Base-by-base conservation (phyloP, 2,113 vertebrate genomes). In the Cheilinus undulatus region DNA sequence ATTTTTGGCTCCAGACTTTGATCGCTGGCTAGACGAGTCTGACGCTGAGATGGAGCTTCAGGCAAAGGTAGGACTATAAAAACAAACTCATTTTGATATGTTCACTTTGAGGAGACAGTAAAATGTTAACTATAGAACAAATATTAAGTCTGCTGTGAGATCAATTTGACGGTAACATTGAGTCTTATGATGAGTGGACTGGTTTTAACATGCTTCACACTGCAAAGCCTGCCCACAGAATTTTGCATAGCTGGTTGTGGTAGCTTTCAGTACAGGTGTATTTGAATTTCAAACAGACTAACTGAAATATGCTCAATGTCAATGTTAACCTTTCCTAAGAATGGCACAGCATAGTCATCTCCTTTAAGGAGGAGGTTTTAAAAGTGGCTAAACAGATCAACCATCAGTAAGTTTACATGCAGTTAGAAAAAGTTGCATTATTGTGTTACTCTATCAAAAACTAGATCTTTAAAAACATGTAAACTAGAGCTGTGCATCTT, bases 21-120 rank as follows among this genome's bases (percentile, higher is more conserved):
- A 99, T 86, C 97, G 98, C 78, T 99, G 98, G 98, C 74, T 97
- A 83, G 97, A 99, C 0, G 97, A 99, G 81, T 99, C 97, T 0
- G 98, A 99, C 53, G 97, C 97, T 0, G 98, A 99, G 88, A 96
- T 95, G 95, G 98, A 99, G 86, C 95, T 98, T 53, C 95, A 91
- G 86, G 95, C 95, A 30, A 96, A 98, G 96, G 98, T 96, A 72
- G 15, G 40, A 32, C 49, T 30, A 1, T 0, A 0, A 6, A 43
- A 34, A 14, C 2, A 17, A 20, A 40, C 2, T 11, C 6, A 17
- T 2, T 19, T 43, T 2, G 22, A 32, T 2, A 22, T 4, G 12
- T 40, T 13, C 14, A 32, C 30, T 0, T 23, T 28, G 42, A 49
- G 12, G 19, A 51, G 38, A 56, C 17, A 54, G 3, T 57, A 17